Base-by-base conservation (phyloP, 2,797 vertebrate species). In the Sebastes steindachneri region DNA sequence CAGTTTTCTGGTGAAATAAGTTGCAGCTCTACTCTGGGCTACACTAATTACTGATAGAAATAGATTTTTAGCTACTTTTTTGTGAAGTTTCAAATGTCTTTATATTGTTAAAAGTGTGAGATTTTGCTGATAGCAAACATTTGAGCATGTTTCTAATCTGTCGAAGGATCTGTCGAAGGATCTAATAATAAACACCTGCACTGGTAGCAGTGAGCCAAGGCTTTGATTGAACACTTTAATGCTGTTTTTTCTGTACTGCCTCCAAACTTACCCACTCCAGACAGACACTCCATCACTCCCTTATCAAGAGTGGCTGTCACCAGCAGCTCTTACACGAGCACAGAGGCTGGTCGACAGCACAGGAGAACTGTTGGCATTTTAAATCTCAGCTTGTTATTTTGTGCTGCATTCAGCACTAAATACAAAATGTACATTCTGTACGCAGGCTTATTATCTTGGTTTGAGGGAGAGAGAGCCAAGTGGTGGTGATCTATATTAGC, bases 401-500 rank as follows among this genome's bases (percentile, higher is more conserved):
- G 65, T 77, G 79, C 75, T 68, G 57, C 68, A 78, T 84, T 83
- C 84, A 84, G 80, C 82, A 58, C 53, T 69, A 65, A 88, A 82
- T 60, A 54, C 33, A 79, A 80, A 80, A 80, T 86, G 69, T 74
- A 54, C 66, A 68, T 73, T 58, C 64, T 59, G 67, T 77, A 60
- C 64, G 60, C 68, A 28, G 12, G 41, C 75, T 71, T 84, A 86
- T 89, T 75, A 79, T 86, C 41, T 33, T 29, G 54, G 55, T 86
- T 29, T 76, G 68, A 73, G 54, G 55, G 80, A 51, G 62, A 37
- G 79, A 26, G 77, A 87, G 81, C 74, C 89, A 75, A 83, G 85
- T 84, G 84, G 78, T 87, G 83, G 79, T 92, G 94, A 93, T 92
- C 93, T 91, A 84, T 91, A 92, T 94, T 91, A 92, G 87, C 89